Percentiles rank a stretch among this genome's conserved stretches.
Evolutionary conservation across 30 jellyfish, hydroid and myxozoan species (phyloP).

Genomic region (Aurelia coerulea): DNA sequence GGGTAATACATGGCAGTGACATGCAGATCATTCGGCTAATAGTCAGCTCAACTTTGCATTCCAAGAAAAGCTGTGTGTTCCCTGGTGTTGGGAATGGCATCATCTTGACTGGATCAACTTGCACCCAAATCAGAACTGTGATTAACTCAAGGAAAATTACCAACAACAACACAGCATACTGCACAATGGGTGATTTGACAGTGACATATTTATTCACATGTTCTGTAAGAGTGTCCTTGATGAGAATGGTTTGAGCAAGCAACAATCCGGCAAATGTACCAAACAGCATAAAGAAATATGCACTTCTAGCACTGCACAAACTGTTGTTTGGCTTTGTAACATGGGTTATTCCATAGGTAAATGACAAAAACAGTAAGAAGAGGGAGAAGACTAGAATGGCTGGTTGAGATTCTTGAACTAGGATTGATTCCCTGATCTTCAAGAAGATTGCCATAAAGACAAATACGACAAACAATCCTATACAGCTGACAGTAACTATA

Average conservation of each 20-base stretch:
- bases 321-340: slow-evolving; percentile 58
- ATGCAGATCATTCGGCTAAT: slow-evolving; percentile 55
- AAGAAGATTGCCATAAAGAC: slow-evolving; percentile 6
- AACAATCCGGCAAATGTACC: slow-evolving; percentile 50
- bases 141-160: slow-evolving; percentile 43
- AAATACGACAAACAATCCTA: slow-evolving; percentile 48
- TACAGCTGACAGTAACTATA: slow-evolving; percentile 29
- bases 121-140: slow-evolving; percentile 47
- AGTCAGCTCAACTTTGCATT: slow-evolving; percentile 64
- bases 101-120: slow-evolving; percentile 54
- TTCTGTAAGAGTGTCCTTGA: slow-evolving; percentile 36
- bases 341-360: slow-evolving; percentile 67
- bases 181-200: slow-evolving; percentile 7
- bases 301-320: slow-evolving; percentile 67
- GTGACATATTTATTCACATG: slow-evolving; percentile 15
- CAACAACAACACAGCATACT: slow-evolving; percentile 21
- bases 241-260: slow-evolving; percentile 49
- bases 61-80: slow-evolving; percentile 40
- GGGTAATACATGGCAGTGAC: slow-evolving; percentile 53
- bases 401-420: slow-evolving; percentile 56
- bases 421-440: slow-evolving; percentile 38
- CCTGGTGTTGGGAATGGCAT: slow-evolving; percentile 21
- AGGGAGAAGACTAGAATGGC: slow-evolving; percentile 36
- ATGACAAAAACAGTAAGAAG: slow-evolving; percentile 53
- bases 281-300: slow-evolving; percentile 66